A percentile compares a stretch with the other conserved stretches of the same genome.
phyloP scores from a whole-genome alignment of 2,113 vertebrate genomes.

The Gnathonemus longibarbis region DNA sequence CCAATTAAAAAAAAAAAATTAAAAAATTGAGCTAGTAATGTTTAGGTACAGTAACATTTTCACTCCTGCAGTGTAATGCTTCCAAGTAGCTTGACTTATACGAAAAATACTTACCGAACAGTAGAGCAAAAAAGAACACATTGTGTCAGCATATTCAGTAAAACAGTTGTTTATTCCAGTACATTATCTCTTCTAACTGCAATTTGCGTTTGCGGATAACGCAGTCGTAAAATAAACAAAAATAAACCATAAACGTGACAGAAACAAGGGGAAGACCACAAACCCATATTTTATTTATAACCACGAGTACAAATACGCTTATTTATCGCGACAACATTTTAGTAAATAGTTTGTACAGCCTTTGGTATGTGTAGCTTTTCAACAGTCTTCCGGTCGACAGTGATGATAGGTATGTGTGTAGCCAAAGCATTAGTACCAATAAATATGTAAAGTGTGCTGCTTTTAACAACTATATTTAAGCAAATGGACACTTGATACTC shows the following conservation, averaged over 20 bases:
- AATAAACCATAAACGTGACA: background rate
- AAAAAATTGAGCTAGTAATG: background rate
- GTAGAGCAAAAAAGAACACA: background rate
- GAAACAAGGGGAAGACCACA: background rate
- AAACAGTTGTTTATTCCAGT: background rate
- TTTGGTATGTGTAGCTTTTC: background rate
- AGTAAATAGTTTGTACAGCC: background rate
- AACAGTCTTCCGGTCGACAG: background rate
- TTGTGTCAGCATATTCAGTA: background rate
- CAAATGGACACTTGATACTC: background rate
- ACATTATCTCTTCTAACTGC: background rate
- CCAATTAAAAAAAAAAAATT: background rate
- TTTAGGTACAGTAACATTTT: background rate
- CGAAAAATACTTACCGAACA: background rate
- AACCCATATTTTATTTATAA: background rate
- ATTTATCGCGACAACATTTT: background rate
- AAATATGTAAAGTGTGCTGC: background rate
- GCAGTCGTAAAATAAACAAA: background rate
- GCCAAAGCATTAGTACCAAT: background rate
- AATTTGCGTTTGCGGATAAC: background rate
- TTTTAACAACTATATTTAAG: background rate
- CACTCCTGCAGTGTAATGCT: background rate
- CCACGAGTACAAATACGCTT: background rate
- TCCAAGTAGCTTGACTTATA: background rate
- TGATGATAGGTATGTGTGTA: background rate